A percentile compares a stretch with the other conserved stretches of the same genome.
phyloP scores from a whole-genome alignment of 1,140 invertebrate genomes.

The Eulimnadia texana region DNA sequence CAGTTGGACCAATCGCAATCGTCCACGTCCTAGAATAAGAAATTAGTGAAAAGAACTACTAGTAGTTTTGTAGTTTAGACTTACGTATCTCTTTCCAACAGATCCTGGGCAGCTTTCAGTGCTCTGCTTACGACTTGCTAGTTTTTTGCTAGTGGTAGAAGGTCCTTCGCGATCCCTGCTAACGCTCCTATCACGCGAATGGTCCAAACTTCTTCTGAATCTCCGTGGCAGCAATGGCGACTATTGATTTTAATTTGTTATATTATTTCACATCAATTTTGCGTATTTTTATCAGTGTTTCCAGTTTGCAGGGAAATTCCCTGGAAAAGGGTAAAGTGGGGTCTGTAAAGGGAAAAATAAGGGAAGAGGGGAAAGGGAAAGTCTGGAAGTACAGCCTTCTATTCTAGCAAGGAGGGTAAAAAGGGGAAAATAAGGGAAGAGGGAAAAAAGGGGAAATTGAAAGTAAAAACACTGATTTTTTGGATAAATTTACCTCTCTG shows the following conservation, averaged over 20 bases:
- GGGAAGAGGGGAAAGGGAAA: too few relatives aligned
- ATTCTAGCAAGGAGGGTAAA: too few relatives aligned
- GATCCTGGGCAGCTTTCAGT: slow-evolving; percentile 8
- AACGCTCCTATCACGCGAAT: slow-evolving; percentile 20
- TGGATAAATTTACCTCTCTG: slow-evolving; percentile 28
- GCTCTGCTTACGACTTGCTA: slow-evolving; percentile 3
- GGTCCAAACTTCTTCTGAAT: slow-evolving; percentile 14
- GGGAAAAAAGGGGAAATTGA: too few relatives aligned
- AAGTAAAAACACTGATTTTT: too few relatives aligned
- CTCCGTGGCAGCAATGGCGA: slow-evolving; percentile 15
- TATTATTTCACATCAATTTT: slow-evolving; percentile 2
- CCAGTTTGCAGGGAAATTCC: too few relatives aligned
- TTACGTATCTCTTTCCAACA: slow-evolving; percentile 5
- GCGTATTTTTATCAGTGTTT: neutral
- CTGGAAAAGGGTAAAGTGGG: too few relatives aligned
- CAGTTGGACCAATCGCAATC: neutral
- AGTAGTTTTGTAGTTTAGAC: neutral
- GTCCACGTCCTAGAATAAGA: neutral
- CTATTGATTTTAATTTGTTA: slow-evolving; percentile 1
- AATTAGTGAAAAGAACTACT: neutral
- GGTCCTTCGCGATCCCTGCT: slow-evolving; percentile 29
- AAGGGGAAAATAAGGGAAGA: too few relatives aligned
- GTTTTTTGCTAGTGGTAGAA: slow-evolving; percentile 18
- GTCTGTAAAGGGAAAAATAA: too few relatives aligned
- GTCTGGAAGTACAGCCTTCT: too few relatives aligned